Evolutionary conservation across 2,888 invertebrate genomes (phyloP).

Genomic region (Bruchidius siliquastri): DNA sequence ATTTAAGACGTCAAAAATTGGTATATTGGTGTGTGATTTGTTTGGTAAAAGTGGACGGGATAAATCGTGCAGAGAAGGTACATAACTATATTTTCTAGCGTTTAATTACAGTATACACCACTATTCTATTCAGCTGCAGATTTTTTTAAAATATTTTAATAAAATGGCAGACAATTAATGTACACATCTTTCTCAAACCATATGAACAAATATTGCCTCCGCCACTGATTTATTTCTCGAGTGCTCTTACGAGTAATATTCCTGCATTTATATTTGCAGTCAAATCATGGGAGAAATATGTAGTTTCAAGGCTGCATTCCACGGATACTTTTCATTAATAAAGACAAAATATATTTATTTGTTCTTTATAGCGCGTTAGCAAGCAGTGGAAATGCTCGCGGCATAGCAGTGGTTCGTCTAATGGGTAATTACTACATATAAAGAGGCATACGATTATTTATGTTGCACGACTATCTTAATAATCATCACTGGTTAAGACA

Average conservation of each 20-base stretch:
- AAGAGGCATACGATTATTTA: neutral
- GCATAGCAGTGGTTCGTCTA: neutral
- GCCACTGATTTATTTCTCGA: constrained; percentile 12
- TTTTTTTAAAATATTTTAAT: no score
- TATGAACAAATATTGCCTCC: constrained; percentile 3
- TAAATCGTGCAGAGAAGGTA: no score
- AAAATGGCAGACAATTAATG: no score
- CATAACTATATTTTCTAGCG: no score
- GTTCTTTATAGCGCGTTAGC: neutral
- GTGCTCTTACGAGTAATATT: constrained; percentile 10
- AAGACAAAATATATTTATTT: constrained; percentile 1
- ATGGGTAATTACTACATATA: neutral
- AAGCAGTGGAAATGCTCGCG: neutral
- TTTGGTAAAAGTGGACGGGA: no score
- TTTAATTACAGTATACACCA: no score
- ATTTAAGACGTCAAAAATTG: no score
- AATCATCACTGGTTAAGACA: neutral
- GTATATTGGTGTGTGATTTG: no score
- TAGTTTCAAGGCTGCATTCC: constrained; percentile 9
- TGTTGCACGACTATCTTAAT: neutral
- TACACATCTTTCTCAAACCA: no score
- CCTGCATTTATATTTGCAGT: constrained; percentile 1
- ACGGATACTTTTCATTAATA: constrained; percentile 5
- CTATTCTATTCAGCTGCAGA: no score
- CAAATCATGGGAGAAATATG: constrained; percentile 8